phyloP scores from a whole-genome alignment of 2,797 vertebrate species.

The Acestrorhynchus altus region DNA sequence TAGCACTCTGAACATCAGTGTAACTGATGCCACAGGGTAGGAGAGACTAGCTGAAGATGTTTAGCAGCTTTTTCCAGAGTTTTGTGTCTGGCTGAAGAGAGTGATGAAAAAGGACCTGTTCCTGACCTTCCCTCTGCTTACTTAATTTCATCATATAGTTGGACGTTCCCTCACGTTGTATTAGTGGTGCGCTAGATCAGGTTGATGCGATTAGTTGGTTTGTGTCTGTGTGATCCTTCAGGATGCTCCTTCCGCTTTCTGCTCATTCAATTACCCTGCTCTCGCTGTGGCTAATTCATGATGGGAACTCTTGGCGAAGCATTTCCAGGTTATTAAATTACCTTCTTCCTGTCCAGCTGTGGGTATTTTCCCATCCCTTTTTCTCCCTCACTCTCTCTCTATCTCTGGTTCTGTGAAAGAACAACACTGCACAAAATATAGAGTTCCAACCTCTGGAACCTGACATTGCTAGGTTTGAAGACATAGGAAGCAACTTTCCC shows the following conservation, averaged over 20 bases:
- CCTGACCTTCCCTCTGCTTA: neutral
- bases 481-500: no score
- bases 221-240: neutral
- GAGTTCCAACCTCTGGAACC: no score
- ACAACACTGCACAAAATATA: neutral
- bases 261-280: constrained; percentile 23
- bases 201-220: constrained; percentile 27
- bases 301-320: neutral
- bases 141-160: neutral
- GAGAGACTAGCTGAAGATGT: no score
- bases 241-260: neutral
- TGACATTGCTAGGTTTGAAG: no score
- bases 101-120: neutral
- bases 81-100: neutral
- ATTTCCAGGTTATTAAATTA: constrained; percentile 12
- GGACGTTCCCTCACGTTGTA: neutral
- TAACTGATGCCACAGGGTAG: no score
- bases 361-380: neutral
- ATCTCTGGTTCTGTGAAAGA: neutral
- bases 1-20: no score
- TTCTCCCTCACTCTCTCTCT: neutral
- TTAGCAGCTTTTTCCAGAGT: no score
- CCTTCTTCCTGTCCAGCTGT: constrained; percentile 17
- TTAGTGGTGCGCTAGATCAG: constrained; percentile 13
- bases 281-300: neutral